Evolutionary conservation across 2,113 vertebrate genomes (phyloP), one percentile per base, ranked within the genome.

Genomic region (Megaceryle maxima): DNA sequence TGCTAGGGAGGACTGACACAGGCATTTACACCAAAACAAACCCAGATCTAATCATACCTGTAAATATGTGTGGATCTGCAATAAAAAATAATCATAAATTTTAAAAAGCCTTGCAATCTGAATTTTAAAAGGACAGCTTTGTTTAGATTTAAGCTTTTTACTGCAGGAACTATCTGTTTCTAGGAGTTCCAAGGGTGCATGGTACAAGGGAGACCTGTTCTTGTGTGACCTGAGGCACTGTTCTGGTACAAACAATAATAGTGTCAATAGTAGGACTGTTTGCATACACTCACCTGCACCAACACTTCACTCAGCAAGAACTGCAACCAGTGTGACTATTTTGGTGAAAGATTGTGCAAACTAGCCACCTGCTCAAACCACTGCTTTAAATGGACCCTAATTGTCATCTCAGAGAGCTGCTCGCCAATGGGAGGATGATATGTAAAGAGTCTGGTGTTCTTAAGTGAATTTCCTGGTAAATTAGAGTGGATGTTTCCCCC

Each of bases 111-210:
- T 73, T 46, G 43, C 68, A 86, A 91, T n/a, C 53, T 22, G 39
- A 67, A 50, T 55, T 41, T 79, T n/a, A 33, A 90, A 93, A 77
- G 55, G 64, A 46, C 75, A 78, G 46, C 64, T 92, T 88, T 88
- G 73, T 51, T 93, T 64, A 81, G 64, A 63, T 68, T 33, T 15
- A 70, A 83, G 63, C 59, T 74, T 88, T 85, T 70, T 3, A 2
- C 39, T 67, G 76, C 83, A 83, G 68, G 75, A 92, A 74, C 90
- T 83, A 33, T n/a, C 84, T 87, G 83, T 94, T 92, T 76, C 77
- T 39, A 72, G 48, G 60, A 91, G 87, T 82, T 82, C 48, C 48
- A 31, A 17, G 53, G 50, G 64, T 87, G 72, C 24, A 39, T 75
- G 21, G 62, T 87, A 82, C 88, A 88, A 83, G 68, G 88, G 68